Percentiles rank a stretch among this genome's conserved stretches.
These are phyloP conservation scores for Hypotaenidia okinawae DNA, from an alignment of 2,797 vertebrate species.

Conservation along the genomic window DNA sequence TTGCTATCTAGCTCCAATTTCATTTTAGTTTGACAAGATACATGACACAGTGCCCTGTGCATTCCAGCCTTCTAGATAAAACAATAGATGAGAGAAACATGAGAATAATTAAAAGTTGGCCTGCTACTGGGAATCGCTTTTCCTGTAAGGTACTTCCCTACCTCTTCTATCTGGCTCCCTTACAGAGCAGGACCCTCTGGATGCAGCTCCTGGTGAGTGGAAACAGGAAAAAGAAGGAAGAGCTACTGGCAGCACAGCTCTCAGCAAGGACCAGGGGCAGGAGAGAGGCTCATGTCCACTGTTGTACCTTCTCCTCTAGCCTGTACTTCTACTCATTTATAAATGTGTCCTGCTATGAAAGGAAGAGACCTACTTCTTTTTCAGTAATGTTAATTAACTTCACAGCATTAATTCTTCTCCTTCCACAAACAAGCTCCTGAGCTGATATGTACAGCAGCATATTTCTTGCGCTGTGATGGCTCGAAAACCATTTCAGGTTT, in stretches of 20 bases:
- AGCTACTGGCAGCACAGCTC: background rate
- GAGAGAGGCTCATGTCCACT: background rate
- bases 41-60: accelerated
- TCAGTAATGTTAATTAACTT: background rate
- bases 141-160: background rate
- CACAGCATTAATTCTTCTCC: background rate
- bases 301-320: background rate
- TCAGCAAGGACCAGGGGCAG: background rate
- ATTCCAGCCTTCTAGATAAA: background rate
- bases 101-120: background rate
- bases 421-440: background rate
- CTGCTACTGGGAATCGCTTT: background rate
- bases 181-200: background rate
- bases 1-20: constrained; percentile 19
- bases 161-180: background rate
- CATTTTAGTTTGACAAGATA: background rate
- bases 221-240: background rate
- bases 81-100: background rate
- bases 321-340: background rate
- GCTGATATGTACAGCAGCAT: background rate
- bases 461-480: background rate
- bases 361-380: background rate
- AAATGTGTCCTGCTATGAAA: background rate
- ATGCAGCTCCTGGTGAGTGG: background rate
- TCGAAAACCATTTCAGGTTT: background rate